phyloP scores from a whole-genome alignment of 2,888 invertebrate species.

The Platycnemis pennipes region DNA sequence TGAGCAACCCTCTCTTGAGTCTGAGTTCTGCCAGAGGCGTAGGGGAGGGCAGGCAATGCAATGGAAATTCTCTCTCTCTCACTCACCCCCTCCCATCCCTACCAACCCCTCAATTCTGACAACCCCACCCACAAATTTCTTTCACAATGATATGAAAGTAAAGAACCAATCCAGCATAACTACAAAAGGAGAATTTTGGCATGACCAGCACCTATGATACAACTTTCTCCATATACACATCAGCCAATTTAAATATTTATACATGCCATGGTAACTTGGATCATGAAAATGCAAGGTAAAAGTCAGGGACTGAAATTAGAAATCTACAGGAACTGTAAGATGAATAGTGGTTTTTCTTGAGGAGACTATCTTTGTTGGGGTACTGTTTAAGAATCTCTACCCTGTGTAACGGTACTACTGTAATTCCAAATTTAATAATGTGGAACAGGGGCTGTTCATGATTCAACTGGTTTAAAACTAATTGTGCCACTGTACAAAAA shows the following conservation, averaged over 20 bases:
- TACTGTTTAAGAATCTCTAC: background rate
- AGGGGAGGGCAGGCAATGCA: background rate
- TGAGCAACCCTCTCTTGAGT: background rate
- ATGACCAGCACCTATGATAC: background rate
- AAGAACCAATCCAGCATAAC: background rate
- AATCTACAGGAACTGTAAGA: too few relatives aligned
- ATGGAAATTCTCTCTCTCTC: background rate
- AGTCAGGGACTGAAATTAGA: background rate
- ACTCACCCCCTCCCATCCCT: background rate
- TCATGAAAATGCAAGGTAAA: too few relatives aligned
- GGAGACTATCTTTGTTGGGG: too few relatives aligned
- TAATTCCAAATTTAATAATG: too few relatives aligned
- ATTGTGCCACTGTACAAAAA: background rate
- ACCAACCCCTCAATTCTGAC: background rate
- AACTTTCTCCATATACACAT: conserved; percentile 18
- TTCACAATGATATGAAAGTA: background rate
- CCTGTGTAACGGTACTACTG: background rate
- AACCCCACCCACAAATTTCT: background rate
- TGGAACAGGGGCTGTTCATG: too few relatives aligned
- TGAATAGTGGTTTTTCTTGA: too few relatives aligned
- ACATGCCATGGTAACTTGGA: background rate
- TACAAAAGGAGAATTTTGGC: background rate
- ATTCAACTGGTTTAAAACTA: too few relatives aligned
- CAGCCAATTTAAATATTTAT: background rate
- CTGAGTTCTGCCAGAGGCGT: background rate